Conservation (phyloP, 2,113 vertebrate species). For the Larimichthys crocea region DNA sequence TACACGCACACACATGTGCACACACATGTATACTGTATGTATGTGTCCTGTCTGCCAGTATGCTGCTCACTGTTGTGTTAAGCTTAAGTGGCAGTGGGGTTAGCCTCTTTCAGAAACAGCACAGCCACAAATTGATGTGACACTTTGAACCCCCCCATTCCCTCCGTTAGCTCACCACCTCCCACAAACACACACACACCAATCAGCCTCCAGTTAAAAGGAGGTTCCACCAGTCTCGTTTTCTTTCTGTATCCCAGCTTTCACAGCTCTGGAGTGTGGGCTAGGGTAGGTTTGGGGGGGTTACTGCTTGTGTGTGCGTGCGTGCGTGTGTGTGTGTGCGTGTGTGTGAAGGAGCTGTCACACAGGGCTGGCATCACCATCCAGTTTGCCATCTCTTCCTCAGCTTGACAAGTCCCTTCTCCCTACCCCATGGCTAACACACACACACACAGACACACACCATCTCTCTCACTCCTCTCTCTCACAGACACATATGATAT, state of each 20-base stretch:
- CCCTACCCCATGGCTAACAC: conserved; percentile 68
- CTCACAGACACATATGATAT: too few relatives aligned
- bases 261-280: conserved; percentile 71
- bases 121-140: conserved; percentile 81
- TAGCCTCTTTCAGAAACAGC: conserved; percentile 83
- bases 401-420: conserved; percentile 81
- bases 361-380: conserved; percentile 77
- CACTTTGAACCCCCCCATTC: conserved; percentile 73
- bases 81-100: conserved; percentile 81
- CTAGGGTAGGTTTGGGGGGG: conserved; percentile 67
- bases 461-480: too few relatives aligned
- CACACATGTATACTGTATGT: conserved; percentile 29
- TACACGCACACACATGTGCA: too few relatives aligned
- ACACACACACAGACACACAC: too few relatives aligned
- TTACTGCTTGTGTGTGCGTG: conserved; percentile 47
- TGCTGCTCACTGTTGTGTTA: conserved; percentile 69
- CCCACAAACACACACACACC: conserved; percentile 6
- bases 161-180: conserved; percentile 37
- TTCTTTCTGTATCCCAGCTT: conserved; percentile 74
- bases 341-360: conserved; percentile 80
- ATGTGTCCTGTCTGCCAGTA: conserved; percentile 67
- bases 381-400: conserved; percentile 78
- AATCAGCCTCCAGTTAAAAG: conserved; percentile 70
- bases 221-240: conserved; percentile 73
- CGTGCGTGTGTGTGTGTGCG: conserved; percentile 57